Base-by-base conservation (phyloP, 2,888 invertebrate species). In the Philhelius pedissequus region DNA sequence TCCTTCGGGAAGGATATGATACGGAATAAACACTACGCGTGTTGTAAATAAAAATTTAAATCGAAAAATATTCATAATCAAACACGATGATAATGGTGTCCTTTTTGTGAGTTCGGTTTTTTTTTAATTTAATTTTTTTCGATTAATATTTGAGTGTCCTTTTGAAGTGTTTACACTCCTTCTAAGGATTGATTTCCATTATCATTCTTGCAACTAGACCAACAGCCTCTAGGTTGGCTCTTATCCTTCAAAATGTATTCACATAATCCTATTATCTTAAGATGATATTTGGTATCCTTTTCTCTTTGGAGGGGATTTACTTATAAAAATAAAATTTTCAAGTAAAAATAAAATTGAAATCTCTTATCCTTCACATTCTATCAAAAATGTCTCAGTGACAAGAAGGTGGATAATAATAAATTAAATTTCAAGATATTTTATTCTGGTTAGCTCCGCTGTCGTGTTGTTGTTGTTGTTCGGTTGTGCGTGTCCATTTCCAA, bases 1-100 rank as follows among this genome's bases (percentile, higher is more conserved):
- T 83, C 82, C 82, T 83, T 78, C 78, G 82, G 78, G 64, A 64
- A 69, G 74, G 78, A 66, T 78, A 78, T 69, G 56, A 78, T 62
- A 54, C 66, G 69, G 56, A 60, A 70, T 62, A 69, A 69, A 74
- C 78, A 56, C 68, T 78, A 70, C 70, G 83, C 66, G 79, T 70
- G 32, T 64, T 52, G 18, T 9, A 35, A 27, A 22, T 62, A 69
- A 52, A 68, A 27, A 38, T 11, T 69, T 60, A 9, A 74, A 52
- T 6, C 22, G 18, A 15, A n/a, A 50, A 60, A 64, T 43, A 62
- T 58, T 38, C 22, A 11, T 18, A 56, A 48, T 35, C 25, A 27
- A 45, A 48, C 8, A 35, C 22, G 40, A 54, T 20, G 18, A 6
- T 38, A 27, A 22, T 43, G 18, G 35, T 52, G 78, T 43, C 70